phyloP scores from a whole-genome alignment of 1,140 invertebrate species.

The Papilio glaucus region DNA sequence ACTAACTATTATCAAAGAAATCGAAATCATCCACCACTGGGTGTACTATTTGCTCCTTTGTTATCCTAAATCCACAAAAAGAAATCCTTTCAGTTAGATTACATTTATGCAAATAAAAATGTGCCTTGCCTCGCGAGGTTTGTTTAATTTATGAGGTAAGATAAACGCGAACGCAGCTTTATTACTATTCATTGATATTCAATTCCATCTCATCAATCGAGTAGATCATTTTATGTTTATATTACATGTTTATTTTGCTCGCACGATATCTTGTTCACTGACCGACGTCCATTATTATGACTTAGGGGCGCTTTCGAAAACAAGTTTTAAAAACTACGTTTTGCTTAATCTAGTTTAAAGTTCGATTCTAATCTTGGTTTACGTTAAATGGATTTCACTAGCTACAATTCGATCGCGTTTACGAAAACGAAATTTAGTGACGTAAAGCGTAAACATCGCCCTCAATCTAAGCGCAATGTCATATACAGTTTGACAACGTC shows the following conservation, averaged over 20 bases:
- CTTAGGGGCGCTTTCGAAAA: too few species aligned
- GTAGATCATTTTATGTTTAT: background rate
- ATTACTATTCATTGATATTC: conserved; percentile 1
- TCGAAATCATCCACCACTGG: background rate
- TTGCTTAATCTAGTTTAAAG: too few species aligned
- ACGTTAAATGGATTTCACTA: too few species aligned
- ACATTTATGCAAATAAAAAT: conserved; percentile 11
- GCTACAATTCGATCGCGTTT: too few species aligned
- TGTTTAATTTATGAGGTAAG: conserved; percentile 14
- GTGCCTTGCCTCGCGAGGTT: background rate
- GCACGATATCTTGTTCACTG: background rate
- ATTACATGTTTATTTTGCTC: background rate
- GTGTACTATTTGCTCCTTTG: background rate
- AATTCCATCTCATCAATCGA: background rate
- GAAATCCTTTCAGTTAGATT: conserved; percentile 13
- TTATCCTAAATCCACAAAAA: background rate
- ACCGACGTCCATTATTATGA: background rate
- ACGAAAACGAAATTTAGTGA: too few species aligned
- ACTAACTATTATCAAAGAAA: background rate
- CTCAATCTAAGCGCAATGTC: too few species aligned
- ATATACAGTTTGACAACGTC: too few species aligned
- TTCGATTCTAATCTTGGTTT: too few species aligned
- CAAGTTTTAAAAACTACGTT: too few species aligned
- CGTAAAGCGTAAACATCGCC: too few species aligned
- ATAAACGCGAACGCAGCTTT: background rate